Conservation (phyloP, 1,140 invertebrate species). For the Drosophila seguyi region DNA sequence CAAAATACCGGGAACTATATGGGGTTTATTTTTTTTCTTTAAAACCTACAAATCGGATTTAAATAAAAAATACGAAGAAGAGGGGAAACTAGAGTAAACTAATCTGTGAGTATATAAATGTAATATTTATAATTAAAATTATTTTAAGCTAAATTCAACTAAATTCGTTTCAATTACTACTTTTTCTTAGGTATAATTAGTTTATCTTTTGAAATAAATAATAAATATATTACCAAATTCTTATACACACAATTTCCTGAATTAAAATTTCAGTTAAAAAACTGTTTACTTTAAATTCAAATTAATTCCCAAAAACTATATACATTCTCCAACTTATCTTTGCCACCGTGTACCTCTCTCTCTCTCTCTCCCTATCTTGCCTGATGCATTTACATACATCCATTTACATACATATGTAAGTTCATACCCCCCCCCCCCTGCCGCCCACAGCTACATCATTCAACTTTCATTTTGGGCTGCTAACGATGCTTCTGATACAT, state of each 20-base stretch:
- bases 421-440: conserved; percentile 10
- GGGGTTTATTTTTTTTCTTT: not conserved
- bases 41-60: not conserved
- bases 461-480: conserved; percentile 73
- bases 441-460: conserved; percentile 29
- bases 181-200: not conserved
- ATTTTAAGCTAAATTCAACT: not conserved
- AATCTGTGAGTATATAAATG: not conserved
- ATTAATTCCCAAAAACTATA: no score
- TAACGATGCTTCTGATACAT: conserved; percentile 79
- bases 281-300: not conserved
- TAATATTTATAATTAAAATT: not conserved
- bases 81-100: not conserved
- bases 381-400: conserved; percentile 18
- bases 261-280: not conserved
- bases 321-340: no score
- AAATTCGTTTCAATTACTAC: not conserved
- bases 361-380: no score
- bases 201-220: not conserved
- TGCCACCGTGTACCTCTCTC: conserved; percentile 1
- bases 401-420: conserved; percentile 13
- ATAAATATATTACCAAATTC: no score
- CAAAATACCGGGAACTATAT: not conserved
- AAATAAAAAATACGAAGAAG: not conserved
- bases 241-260: no score